Percentiles rank a stretch among this genome's conserved stretches.
Evolutionary conservation across 2,113 vertebrate genomes (phyloP).

Genomic region (Chiloscyllium plagiosum): DNA sequence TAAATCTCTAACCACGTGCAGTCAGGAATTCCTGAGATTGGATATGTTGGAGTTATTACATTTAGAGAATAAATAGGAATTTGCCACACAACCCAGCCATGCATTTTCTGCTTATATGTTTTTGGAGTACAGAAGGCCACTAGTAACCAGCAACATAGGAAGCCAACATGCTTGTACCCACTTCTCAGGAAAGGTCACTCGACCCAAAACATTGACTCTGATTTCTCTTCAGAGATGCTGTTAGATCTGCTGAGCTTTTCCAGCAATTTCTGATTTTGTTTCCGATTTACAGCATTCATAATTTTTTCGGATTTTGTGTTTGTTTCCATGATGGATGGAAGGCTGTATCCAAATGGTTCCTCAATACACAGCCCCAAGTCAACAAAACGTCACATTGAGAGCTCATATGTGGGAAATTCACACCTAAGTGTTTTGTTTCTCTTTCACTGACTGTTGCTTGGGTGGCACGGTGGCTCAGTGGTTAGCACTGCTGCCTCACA

Average conservation of each 20-base stretch:
- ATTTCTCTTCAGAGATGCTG: too few relatives aligned
- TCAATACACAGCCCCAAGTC: not conserved
- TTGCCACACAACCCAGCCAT: not conserved
- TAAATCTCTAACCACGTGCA: not conserved
- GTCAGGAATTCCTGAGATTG: not conserved
- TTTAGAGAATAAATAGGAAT: not conserved
- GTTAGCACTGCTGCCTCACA: too few relatives aligned
- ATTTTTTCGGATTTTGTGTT: too few relatives aligned
- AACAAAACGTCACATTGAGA: not conserved
- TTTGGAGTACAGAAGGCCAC: not conserved
- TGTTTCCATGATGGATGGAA: not conserved
- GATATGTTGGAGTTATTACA: not conserved
- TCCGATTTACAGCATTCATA: too few relatives aligned
- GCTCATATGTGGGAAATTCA: not conserved
- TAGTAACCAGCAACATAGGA: not conserved
- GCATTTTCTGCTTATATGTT: not conserved
- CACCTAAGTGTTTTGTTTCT: not conserved
- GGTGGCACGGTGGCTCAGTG: not conserved
- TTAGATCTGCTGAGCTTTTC: too few relatives aligned
- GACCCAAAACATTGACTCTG: too few relatives aligned
- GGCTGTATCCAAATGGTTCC: not conserved
- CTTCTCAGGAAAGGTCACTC: too few relatives aligned
- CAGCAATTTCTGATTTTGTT: too few relatives aligned
- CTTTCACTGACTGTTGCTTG: not conserved
- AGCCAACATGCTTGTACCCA: not conserved